phyloP scores from a whole-genome alignment of 92 coral and sea anemone species.

The Umimayanthus chanpuru region DNA sequence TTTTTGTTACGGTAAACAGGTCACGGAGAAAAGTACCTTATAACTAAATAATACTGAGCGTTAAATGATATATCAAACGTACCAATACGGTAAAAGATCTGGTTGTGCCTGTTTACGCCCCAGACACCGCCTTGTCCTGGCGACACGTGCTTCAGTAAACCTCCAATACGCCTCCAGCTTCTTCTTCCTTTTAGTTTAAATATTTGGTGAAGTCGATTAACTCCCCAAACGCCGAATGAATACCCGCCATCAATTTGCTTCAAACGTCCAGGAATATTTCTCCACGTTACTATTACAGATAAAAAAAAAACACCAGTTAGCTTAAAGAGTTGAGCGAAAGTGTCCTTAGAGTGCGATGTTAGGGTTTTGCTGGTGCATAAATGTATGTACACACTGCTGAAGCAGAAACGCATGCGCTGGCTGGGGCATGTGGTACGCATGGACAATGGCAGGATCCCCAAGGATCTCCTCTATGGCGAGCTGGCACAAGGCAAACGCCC shows the following conservation, averaged over 20 bases:
- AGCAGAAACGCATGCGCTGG: too few species aligned
- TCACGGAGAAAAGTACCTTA: too few species aligned
- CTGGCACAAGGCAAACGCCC: too few species aligned
- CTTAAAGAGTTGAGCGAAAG: background rate
- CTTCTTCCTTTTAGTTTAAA: conserved; percentile 6
- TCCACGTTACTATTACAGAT: conserved; percentile 14
- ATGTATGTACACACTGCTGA: too few species aligned
- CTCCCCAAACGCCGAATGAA: conserved; percentile 47
- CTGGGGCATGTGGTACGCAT: too few species aligned
- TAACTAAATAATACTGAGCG: too few species aligned
- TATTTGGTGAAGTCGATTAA: conserved; percentile 24
- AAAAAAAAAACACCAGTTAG: background rate
- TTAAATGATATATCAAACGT: background rate
- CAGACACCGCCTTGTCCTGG: conserved; percentile 52
- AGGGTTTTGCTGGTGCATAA: too few species aligned
- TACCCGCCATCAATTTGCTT: conserved; percentile 48
- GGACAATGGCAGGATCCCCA: too few species aligned
- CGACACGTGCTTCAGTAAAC: conserved; percentile 43
- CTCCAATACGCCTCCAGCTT: conserved; percentile 29
- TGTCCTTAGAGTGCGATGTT: too few species aligned
- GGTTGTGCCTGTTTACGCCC: conserved; percentile 43
- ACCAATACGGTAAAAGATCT: conserved; percentile 24
- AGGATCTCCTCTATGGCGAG: too few species aligned
- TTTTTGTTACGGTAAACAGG: too few species aligned
- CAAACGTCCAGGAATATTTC: conserved; percentile 18